These are phyloP conservation scores for Drosophila neonasuta DNA, from an alignment of 2,888 invertebrate species.

Conservation along the genomic window DNA sequence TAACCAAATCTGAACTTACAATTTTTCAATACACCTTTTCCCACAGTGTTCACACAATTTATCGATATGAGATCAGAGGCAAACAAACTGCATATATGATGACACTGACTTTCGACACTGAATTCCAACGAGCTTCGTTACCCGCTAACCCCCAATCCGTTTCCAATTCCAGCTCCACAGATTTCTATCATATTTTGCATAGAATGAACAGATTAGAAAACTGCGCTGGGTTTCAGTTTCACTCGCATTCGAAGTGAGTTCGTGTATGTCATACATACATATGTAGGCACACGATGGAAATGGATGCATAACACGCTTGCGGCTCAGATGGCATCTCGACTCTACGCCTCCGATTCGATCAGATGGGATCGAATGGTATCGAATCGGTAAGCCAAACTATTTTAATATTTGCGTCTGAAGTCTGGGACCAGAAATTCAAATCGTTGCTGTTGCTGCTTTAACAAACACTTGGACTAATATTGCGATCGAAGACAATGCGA, in stretches of 20 bases:
- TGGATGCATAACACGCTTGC: not conserved
- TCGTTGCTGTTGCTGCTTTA: conserved; percentile 55
- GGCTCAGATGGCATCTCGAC: conserved; percentile 18
- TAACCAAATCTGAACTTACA: no score
- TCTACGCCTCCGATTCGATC: conserved; percentile 2
- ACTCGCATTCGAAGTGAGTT: not conserved
- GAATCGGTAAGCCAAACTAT: conserved; percentile 50
- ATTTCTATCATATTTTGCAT: conserved; percentile 77
- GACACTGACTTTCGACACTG: conserved; percentile 55
- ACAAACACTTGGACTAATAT: conserved; percentile 74
- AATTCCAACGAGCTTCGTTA: conserved; percentile 53
- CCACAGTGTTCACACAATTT: conserved; percentile 44
- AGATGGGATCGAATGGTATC: conserved; percentile 6
- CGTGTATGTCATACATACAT: conserved; percentile 56
- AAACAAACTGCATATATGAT: conserved; percentile 62
- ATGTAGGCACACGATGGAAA: conserved; percentile 48
- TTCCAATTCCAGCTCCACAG: conserved; percentile 22
- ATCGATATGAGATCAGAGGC: conserved; percentile 12
- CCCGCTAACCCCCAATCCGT: conserved; percentile 7
- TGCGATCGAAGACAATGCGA: conserved; percentile 70
- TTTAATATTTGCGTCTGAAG: conserved; percentile 65
- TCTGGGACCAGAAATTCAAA: conserved; percentile 62
- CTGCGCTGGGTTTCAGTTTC: conserved; percentile 21
- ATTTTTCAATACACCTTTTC: not conserved
- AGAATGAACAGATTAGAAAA: conserved; percentile 63